Percentiles rank a stretch among this genome's conserved stretches.
These are phyloP conservation scores for Etheostoma cragini DNA, from an alignment of 2,113 vertebrate genomes.

Conservation along the genomic window DNA sequence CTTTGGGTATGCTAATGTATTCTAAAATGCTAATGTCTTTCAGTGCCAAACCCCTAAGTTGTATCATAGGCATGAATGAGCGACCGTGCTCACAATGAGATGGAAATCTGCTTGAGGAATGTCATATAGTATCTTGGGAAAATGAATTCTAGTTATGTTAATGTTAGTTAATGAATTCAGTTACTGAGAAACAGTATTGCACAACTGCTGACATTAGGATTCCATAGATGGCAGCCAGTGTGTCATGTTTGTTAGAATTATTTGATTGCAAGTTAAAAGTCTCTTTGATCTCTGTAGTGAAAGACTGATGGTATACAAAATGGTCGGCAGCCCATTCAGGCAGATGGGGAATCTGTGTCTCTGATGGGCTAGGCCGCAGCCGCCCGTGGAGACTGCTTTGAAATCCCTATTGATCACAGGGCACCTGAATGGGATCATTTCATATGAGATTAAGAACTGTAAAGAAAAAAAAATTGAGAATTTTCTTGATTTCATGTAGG, in stretches of 20 bases:
- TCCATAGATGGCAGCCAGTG: slow-evolving; percentile 27
- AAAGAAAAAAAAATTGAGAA: not conserved
- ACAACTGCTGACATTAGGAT: slow-evolving; percentile 25
- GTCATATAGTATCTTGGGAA: slow-evolving; percentile 47
- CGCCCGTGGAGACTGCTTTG: slow-evolving; percentile 46
- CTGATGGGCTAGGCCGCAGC: slow-evolving; percentile 16
- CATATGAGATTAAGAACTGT: slow-evolving; percentile 27
- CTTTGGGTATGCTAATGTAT: slow-evolving; percentile 73
- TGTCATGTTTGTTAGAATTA: slow-evolving; percentile 38
- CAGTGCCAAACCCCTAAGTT: slow-evolving; percentile 62
- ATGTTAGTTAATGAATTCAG: too few species aligned
- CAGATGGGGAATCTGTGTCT: slow-evolving; percentile 11
- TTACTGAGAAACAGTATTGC: not conserved
- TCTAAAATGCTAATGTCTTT: slow-evolving; percentile 77
- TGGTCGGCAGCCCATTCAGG: slow-evolving; percentile 23
- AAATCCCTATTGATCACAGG: slow-evolving; percentile 49
- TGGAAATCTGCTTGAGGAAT: slow-evolving; percentile 65
- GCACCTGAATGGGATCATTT: slow-evolving; percentile 58
- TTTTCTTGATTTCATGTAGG: slow-evolving; percentile 1
- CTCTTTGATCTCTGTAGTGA: slow-evolving; percentile 42
- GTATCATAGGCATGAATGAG: slow-evolving; percentile 62
- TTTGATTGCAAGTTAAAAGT: slow-evolving; percentile 49
- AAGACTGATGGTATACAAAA: slow-evolving; percentile 50
- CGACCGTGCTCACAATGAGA: slow-evolving; percentile 46
- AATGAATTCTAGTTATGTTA: slow-evolving; percentile 43